phyloP scores from a whole-genome alignment of 2,113 vertebrate species.

The Cathartes aura region DNA sequence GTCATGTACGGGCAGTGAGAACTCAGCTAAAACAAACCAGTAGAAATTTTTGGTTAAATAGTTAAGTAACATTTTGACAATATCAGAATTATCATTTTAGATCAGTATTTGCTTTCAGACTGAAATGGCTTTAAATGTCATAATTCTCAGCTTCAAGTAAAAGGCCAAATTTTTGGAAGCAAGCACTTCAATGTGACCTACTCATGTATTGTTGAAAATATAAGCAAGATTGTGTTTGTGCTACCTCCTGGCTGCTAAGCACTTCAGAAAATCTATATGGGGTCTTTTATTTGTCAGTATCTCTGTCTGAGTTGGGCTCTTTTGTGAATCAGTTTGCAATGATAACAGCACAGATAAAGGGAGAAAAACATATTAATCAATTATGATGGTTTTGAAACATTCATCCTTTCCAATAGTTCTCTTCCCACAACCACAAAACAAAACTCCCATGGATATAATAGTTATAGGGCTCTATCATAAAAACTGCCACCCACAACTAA shows the following conservation, averaged over 20 bases:
- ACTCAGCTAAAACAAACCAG: not conserved
- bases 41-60: not conserved
- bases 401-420: not conserved
- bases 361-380: not conserved
- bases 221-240: not conserved
- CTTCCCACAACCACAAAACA: not conserved
- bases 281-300: not conserved
- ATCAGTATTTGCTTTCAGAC: not conserved
- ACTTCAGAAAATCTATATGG: not conserved
- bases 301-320: not conserved
- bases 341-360: not conserved
- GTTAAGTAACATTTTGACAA: not conserved
- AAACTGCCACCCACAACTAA: not conserved
- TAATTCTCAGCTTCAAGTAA: not conserved
- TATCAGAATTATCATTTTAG: not conserved
- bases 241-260: not conserved
- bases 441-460: not conserved
- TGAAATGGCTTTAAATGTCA: not conserved
- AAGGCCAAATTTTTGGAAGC: not conserved
- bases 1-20: not conserved
- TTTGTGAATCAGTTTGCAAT: not conserved
- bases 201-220: not conserved
- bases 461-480: not conserved
- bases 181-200: not conserved
- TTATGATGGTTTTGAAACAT: not conserved